Evolutionary conservation across 2,888 invertebrate genomes (phyloP), one percentile per base, ranked within the genome.

Genomic region (Patella caerulea): DNA sequence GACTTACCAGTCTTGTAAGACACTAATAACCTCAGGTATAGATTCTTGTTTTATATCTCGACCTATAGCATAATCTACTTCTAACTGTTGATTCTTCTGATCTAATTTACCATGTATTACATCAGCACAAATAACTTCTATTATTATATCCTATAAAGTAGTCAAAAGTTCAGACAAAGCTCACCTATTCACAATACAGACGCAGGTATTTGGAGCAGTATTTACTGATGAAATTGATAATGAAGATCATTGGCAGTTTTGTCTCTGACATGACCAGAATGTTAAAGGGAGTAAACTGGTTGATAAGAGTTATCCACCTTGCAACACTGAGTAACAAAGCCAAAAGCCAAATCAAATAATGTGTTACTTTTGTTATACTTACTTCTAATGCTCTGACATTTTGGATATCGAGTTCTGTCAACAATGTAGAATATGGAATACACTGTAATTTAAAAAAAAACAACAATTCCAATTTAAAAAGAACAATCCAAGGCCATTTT

Each of bases 61-160:
- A 0, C 98, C 98, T 56, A 98, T 94, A 0, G 98, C 97, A 86
- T 96, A 97, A 91, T 98, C 98, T 0, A 98, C 95, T 92, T 98
- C 98, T 59, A 98, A 93, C 83, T 96, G 95, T 85, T 96, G 96
- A 91, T 97, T 97, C 89, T 97, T 96, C 91, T 98, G 98, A 92
- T 98, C 98, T 83, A 99, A 93, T 92, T 98, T 98, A 2, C 98
- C 98, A 85, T 96, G 96, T 86, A 98, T 97, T 84, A 98, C 96
- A 91, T 96, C 96, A 83, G 97, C 96, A 93, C 98, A 98, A 89
- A 98, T 96, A n/a, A 98, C 98, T 93, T 98, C 98, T 88, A 99
- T 98, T 80, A 98, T 98, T 76, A 98, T 94, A 93, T 98, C 98
- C 92, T 91, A 82, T 7, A 45, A 45, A 45, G 45, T 45, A 45